A percentile compares a stretch with the other conserved stretches of the same genome.
These are phyloP conservation scores for Coluber constrictor DNA, from an alignment of 2,797 vertebrate species.

Conservation along the genomic window DNA sequence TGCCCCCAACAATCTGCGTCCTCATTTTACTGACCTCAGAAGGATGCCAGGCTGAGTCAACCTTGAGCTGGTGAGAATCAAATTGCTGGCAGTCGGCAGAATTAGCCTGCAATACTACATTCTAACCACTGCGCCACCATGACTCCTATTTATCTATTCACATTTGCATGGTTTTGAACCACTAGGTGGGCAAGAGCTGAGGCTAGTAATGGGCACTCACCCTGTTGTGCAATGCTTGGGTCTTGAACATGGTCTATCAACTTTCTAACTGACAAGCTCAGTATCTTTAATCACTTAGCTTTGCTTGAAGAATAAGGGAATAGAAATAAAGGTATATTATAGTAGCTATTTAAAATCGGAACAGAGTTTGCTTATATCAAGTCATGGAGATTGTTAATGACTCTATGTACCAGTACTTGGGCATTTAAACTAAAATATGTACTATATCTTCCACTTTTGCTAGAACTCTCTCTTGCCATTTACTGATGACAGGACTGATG, in stretches of 20 bases:
- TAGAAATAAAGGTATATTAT: constrained; percentile 37
- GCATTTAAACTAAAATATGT: not conserved
- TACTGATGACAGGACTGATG: not conserved
- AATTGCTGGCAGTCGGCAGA: no score
- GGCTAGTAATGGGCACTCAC: not conserved
- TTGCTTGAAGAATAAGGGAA: not conserved
- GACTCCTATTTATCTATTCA: not conserved
- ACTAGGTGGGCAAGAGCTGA: not conserved
- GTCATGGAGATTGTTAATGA: not conserved
- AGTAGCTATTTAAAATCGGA: not conserved
- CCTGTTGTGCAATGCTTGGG: not conserved
- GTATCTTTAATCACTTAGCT: not conserved
- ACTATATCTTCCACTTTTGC: not conserved
- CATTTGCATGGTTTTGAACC: not conserved
- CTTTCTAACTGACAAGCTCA: not conserved
- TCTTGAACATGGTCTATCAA: not conserved
- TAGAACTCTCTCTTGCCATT: not conserved
- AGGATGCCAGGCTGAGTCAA: no score
- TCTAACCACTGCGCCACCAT: no score
- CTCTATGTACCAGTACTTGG: not conserved
- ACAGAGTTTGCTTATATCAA: not conserved
- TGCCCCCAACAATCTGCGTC: no score
- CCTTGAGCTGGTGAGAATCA: no score
- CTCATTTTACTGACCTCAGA: no score
- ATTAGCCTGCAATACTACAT: no score